Conservation (phyloP, 2,113 vertebrate species). For the Phalacrocorax carbo region DNA sequence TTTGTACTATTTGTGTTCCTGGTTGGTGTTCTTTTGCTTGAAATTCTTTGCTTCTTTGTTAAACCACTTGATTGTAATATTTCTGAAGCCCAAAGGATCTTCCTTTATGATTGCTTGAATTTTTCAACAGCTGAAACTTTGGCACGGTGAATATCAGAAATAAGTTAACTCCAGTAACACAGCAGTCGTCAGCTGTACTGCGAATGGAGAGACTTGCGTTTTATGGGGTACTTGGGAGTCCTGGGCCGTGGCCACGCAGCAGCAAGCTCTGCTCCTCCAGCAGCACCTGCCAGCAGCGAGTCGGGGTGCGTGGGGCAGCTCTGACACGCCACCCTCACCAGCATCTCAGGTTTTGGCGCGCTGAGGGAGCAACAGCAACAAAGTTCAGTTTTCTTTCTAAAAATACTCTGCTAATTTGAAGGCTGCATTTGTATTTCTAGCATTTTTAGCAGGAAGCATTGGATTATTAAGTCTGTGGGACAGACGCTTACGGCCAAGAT, state of each 20-base stretch:
- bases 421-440: background rate
- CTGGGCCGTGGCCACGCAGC: background rate
- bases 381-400: background rate
- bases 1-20: background rate
- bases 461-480: slow-evolving; percentile 3
- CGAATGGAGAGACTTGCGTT: background rate
- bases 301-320: background rate
- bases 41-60: background rate
- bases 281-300: slow-evolving; percentile 53
- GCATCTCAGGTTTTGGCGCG: background rate
- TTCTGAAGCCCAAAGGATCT: slow-evolving; percentile 22
- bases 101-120: background rate
- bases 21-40: background rate
- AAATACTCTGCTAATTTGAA: background rate
- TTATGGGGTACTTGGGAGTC: slow-evolving; percentile 11
- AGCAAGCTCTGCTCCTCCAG: slow-evolving; percentile 12
- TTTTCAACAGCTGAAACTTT: slow-evolving; percentile 35
- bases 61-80: background rate
- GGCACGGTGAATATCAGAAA: background rate
- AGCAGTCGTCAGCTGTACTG: slow-evolving; percentile 1
- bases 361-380: background rate
- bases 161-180: slow-evolving; percentile 9
- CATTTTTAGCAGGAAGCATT: background rate
- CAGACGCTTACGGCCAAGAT: background rate
- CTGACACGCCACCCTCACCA: rapidly evolving